These are phyloP conservation scores for Zele albiditarsus DNA, from an alignment of 2,888 invertebrate genomes.

Conservation along the genomic window DNA sequence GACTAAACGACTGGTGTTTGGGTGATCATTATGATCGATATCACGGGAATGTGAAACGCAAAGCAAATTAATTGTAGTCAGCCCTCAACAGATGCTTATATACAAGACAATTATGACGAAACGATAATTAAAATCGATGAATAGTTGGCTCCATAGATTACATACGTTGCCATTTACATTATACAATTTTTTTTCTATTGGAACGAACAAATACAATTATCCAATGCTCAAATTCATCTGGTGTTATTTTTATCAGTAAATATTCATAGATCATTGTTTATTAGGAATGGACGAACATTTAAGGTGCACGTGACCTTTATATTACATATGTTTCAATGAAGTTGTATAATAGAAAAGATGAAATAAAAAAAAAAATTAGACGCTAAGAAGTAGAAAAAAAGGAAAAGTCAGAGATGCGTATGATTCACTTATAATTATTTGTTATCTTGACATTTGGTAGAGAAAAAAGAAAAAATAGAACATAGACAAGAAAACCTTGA, in stretches of 20 bases:
- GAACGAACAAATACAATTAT: background rate
- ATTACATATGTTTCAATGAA: background rate
- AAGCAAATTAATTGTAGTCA: background rate
- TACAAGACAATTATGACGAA: background rate
- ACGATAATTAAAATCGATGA: background rate
- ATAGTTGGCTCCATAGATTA: background rate
- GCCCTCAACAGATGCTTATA: background rate
- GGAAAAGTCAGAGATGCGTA: conserved; percentile 63
- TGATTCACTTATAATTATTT: conserved; percentile 66
- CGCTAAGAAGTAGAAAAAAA: conserved; percentile 60
- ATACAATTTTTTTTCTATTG: background rate
- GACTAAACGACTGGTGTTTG: too few relatives aligned
- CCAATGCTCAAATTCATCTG: background rate
- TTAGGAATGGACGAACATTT: background rate
- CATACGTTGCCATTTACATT: background rate
- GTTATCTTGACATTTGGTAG: conserved; percentile 60
- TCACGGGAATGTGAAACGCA: background rate
- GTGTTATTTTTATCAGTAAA: background rate
- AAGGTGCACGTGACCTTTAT: background rate
- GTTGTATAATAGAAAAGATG: conserved; percentile 51
- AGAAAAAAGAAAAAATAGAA: background rate
- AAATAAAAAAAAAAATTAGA: conserved; percentile 57
- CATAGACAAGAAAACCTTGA: conserved; percentile 23
- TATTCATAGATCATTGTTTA: background rate
- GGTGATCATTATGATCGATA: background rate